Evolutionary conservation across 2,888 invertebrate genomes (phyloP).

Genomic region (Rhabditoides inermis): DNA sequence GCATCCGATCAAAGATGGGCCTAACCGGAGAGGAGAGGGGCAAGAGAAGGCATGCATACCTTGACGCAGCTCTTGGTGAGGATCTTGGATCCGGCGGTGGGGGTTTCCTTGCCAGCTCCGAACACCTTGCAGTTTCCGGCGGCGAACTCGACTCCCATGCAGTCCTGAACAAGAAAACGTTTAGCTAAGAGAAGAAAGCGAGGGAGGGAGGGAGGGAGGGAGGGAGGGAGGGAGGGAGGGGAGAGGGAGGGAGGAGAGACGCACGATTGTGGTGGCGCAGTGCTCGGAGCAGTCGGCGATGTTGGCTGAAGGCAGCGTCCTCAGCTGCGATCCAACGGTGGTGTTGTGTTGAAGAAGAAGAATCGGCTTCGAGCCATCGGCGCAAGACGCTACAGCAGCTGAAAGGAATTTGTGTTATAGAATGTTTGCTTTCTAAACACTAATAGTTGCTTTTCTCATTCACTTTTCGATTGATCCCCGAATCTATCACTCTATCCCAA

Average conservation of each 20-base stretch:
- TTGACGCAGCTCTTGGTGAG: constrained; percentile 47
- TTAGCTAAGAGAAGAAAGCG: no score
- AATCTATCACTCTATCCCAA: no score
- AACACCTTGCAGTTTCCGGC: constrained; percentile 34
- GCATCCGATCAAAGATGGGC: no score
- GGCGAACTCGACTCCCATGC: constrained; percentile 42
- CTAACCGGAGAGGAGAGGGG: no score
- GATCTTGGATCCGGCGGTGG: constrained; percentile 17
- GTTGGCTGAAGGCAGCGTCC: constrained; percentile 32
- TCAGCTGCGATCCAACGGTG: constrained; percentile 33
- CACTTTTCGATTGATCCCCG: no score
- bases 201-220: neutral
- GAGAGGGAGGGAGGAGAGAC: constrained; percentile 6
- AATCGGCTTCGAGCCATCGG: constrained; percentile 34
- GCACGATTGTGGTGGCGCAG: constrained; percentile 36
- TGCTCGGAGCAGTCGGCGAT: constrained; percentile 48
- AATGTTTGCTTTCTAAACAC: neutral
- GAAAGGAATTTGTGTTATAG: constrained; percentile 11
- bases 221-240: neutral
- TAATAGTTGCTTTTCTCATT: neutral
- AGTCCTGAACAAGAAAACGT: constrained; percentile 32
- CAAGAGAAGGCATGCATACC: no score
- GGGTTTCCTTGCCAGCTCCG: constrained; percentile 23
- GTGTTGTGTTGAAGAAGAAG: constrained; percentile 49
- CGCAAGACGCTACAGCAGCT: constrained; percentile 35